Conservation (phyloP, 2,888 invertebrate species). For the Drosophila antonietae region DNA sequence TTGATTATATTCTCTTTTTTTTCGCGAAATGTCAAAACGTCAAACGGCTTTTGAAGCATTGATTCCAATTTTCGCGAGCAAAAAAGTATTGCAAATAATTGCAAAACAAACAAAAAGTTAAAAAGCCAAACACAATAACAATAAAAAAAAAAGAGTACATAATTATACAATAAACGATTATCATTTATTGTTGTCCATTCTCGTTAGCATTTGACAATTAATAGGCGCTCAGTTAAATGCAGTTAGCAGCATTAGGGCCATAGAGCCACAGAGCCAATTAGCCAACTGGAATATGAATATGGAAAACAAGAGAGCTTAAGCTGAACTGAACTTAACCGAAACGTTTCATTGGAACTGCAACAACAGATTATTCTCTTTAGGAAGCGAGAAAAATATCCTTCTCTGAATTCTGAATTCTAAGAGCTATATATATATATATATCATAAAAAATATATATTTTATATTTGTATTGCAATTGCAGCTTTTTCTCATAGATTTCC, state of each 20-base stretch:
- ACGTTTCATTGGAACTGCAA: not conserved
- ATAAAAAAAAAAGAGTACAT: conserved; percentile 2
- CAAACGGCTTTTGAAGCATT: conserved; percentile 50
- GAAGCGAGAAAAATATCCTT: no score
- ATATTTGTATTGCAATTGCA: no score
- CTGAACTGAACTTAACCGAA: not conserved
- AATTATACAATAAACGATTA: conserved; percentile 29
- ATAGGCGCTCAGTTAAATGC: conserved; percentile 44
- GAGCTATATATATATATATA: no score
- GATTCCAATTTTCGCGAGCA: conserved; percentile 39
- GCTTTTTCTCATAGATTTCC: no score
- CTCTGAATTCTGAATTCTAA: no score
- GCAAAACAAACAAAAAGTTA: conserved; percentile 16
- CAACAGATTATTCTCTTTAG: no score
- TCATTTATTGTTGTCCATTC: conserved; percentile 14
- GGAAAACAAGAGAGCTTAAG: no score
- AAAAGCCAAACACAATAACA: conserved; percentile 7
- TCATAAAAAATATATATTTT: no score
- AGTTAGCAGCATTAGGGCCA: not conserved
- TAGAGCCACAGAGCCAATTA: not conserved
- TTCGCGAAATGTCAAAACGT: conserved; percentile 50
- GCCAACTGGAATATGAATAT: not conserved
- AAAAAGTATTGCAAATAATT: conserved; percentile 5
- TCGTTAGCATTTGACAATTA: conserved; percentile 31
- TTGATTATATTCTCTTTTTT: conserved; percentile 36